Evolutionary conservation across 2,113 vertebrate species (phyloP), one percentile per base, ranked within the genome.

Genomic region (Stegastes partitus): DNA sequence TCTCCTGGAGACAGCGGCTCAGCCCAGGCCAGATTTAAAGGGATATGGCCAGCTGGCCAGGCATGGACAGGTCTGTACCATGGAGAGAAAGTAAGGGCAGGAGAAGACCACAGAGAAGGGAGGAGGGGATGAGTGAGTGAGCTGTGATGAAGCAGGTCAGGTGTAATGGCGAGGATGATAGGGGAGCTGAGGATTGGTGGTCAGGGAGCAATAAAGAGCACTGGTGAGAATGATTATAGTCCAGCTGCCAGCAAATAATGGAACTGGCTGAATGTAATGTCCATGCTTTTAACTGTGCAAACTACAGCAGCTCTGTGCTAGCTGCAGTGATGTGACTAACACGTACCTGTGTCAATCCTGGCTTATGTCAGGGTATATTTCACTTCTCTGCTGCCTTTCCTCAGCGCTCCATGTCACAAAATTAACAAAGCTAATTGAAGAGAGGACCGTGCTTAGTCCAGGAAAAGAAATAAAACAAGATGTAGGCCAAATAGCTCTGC

Each of bases 11-110:
- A 83, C 74, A 84, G 83, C 69, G 62, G 74, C 88, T 91, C 87
- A 70, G 91, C 89, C 84, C 81, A 49, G 92, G 81, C 88, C 92
- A 92, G 90, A 93, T 93, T 94, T 94, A 93, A 93, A 92, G 89
- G 87, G 90, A 94, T 92, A 92, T 77, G 81, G 87, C 93, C 93
- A 92, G 92, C 92, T 93, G 92, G 88, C 85, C 79, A 59, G 86
- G 81, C 88, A 87, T 76, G 89, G 90, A 89, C 86, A 89, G 84
- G 90, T 92, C 89, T 87, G 81, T 78, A 85, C 75, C 66, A 67
- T 70, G 47, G 87, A 90, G 89, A 82, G 85, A 87, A 83, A 86
- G 83, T 73, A 87, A 87, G 87, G 88, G 88, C 83, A 86, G 68
- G 82, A 82, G 91, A 89, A 90, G 86, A 81, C 86, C 87, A 89